Evolutionary conservation across 2,888 invertebrate species (phyloP).

Genomic region (Drosophila quasianomalipes): DNA sequence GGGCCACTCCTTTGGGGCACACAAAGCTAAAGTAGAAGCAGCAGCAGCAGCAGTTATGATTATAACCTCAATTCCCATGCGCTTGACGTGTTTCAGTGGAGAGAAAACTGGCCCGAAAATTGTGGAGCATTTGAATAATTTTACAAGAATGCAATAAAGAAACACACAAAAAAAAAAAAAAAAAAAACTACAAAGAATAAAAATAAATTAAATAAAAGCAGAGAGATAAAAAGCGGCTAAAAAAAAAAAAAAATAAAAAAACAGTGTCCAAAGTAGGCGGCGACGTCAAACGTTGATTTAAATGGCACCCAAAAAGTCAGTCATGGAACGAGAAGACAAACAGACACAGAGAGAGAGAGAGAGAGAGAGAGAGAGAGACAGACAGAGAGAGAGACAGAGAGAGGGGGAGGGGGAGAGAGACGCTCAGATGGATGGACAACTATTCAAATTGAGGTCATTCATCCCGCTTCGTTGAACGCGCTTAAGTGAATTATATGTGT

Average conservation of each 20-base stretch:
- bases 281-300: constrained; percentile 71
- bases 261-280: constrained; percentile 70
- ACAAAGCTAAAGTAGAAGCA: constrained; percentile 10
- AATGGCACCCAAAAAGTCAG: constrained; percentile 76
- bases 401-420: not conserved
- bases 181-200: not conserved
- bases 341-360: constrained; percentile 6
- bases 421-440: constrained; percentile 64
- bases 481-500: constrained; percentile 80
- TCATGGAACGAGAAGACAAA: constrained; percentile 57
- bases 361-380: not conserved
- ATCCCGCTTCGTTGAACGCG: constrained; percentile 82
- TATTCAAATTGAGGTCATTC: constrained; percentile 82
- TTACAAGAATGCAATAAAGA: constrained; percentile 77
- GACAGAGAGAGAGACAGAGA: not conserved
- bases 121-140: constrained; percentile 81
- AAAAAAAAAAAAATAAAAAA: constrained; percentile 42
- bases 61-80: constrained; percentile 74
- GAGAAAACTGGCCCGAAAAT: constrained; percentile 80
- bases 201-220: constrained; percentile 18
- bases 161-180: constrained; percentile 26
- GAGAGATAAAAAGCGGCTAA: constrained; percentile 55
- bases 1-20: constrained; percentile 35
- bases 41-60: constrained; percentile 62
- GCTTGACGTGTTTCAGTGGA: constrained; percentile 52